Evolutionary conservation across 2,888 invertebrate genomes (phyloP).

Genomic region (Crocallis elinguaria): DNA sequence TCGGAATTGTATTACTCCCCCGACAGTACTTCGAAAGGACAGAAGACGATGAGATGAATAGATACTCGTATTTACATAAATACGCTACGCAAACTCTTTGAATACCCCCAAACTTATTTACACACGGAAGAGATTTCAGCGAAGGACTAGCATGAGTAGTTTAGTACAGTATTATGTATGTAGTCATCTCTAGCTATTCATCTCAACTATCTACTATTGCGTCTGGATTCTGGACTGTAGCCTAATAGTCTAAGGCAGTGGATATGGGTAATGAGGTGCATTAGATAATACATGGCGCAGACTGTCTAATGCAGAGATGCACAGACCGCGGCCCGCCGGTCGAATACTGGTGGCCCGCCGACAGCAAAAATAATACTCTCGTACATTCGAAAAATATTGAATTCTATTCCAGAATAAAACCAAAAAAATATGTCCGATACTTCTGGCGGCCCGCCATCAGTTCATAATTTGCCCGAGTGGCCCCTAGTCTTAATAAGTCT

Average conservation of each 20-base stretch:
- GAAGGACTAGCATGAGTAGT: constrained; percentile 10
- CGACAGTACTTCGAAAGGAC: constrained; percentile 32
- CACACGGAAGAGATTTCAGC: constrained; percentile 26
- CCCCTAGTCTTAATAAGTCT: too few species aligned
- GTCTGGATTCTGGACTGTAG: not conserved
- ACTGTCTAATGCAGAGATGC: too few species aligned
- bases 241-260: not conserved
- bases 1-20: constrained; percentile 14
- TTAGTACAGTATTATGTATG: not conserved
- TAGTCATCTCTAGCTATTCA: not conserved
- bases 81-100: constrained; percentile 35
- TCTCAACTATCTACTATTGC: not conserved
- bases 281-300: not conserved
- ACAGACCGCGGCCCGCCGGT: too few species aligned
- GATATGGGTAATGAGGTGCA: not conserved
- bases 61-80: constrained; percentile 45
- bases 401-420: too few species aligned
- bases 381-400: too few species aligned
- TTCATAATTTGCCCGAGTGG: too few species aligned
- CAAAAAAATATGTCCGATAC: too few species aligned
- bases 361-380: too few species aligned
- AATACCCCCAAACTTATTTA: constrained; percentile 27
- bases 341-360: too few species aligned
- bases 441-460: too few species aligned
- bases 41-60: constrained; percentile 41